A percentile compares a stretch with the other conserved stretches of the same genome.
Evolutionary conservation across 2,888 invertebrate species (phyloP).

Genomic region (Clepsis dumicolana): DNA sequence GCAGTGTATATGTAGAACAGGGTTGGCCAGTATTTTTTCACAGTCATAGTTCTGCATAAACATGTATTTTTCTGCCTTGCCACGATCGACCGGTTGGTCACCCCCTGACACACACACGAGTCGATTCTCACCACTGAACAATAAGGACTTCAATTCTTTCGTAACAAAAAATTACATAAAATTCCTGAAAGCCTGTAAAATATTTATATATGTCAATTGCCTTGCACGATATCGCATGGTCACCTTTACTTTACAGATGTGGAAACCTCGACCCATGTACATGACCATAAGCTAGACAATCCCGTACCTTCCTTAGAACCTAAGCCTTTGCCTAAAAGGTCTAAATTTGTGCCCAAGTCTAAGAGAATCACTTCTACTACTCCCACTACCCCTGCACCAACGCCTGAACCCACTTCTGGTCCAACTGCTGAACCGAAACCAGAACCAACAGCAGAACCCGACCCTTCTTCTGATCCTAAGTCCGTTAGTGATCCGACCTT

Average conservation of each 20-base stretch:
- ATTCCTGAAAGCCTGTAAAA: slow-evolving; percentile 52
- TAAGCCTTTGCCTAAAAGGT: slow-evolving; percentile 61
- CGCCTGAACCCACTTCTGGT: slow-evolving; percentile 66
- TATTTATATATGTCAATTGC: slow-evolving; percentile 60
- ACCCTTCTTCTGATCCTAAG: slow-evolving; percentile 59
- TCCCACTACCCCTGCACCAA: slow-evolving; percentile 52
- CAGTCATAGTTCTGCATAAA: no score
- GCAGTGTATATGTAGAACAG: no score
- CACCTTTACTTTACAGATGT: slow-evolving; percentile 80
- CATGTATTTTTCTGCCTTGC: no score
- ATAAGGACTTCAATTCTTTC: neutral
- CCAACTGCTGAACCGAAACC: no score
- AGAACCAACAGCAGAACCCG: slow-evolving; percentile 60
- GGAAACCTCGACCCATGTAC: slow-evolving; percentile 74
- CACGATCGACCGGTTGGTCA: no score
- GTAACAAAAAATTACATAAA: neutral
- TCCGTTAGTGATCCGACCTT: no score
- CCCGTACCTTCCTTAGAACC: slow-evolving; percentile 67
- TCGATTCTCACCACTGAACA: no score
- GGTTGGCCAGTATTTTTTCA: no score
- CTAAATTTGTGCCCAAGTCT: slow-evolving; percentile 66
- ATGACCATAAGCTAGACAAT: slow-evolving; percentile 54
- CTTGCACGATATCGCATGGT: slow-evolving; percentile 70
- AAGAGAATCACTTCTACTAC: slow-evolving; percentile 47
- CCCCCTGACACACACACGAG: no score